These are phyloP conservation scores for Phocides pigmalion DNA, from an alignment of 1,140 invertebrate species.

Conservation along the genomic window DNA sequence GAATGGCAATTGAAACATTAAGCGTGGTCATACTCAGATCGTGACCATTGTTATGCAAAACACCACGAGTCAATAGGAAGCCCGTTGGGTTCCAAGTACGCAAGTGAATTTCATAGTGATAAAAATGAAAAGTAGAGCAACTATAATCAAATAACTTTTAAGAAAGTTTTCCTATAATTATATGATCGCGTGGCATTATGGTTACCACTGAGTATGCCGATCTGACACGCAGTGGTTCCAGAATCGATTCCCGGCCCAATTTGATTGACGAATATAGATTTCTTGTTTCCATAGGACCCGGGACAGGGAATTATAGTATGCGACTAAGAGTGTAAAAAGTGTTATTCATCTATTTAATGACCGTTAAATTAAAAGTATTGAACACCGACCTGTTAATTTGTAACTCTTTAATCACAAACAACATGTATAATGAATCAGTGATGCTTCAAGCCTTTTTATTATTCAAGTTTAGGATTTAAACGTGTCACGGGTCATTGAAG, in stretches of 20 bases:
- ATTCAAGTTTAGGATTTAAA: slow-evolving; percentile 3
- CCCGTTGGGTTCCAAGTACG: slow-evolving; percentile 41
- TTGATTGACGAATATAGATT: too few relatives aligned
- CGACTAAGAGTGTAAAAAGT: too few relatives aligned
- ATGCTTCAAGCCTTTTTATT: slow-evolving; percentile 9
- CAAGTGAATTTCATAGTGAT: slow-evolving; percentile 45
- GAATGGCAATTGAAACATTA: slow-evolving; percentile 61
- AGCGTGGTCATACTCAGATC: slow-evolving; percentile 53
- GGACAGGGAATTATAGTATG: too few relatives aligned
- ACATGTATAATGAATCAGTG: neutral
- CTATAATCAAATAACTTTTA: neutral
- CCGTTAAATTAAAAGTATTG: neutral
- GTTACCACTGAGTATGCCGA: too few relatives aligned
- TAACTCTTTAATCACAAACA: neutral
- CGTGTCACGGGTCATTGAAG: slow-evolving; percentile 14
- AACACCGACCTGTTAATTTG: neutral
- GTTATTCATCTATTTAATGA: too few relatives aligned
- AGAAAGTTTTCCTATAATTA: too few relatives aligned
- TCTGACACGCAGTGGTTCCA: too few relatives aligned
- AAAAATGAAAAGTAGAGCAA: slow-evolving; percentile 6
- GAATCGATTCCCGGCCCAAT: too few relatives aligned
- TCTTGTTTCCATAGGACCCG: too few relatives aligned
- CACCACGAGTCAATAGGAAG: slow-evolving; percentile 57
- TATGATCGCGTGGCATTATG: too few relatives aligned
- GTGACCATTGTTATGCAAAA: slow-evolving; percentile 74